Conservation (phyloP, 1,140 invertebrate species). For the Epicauta chinensis region DNA sequence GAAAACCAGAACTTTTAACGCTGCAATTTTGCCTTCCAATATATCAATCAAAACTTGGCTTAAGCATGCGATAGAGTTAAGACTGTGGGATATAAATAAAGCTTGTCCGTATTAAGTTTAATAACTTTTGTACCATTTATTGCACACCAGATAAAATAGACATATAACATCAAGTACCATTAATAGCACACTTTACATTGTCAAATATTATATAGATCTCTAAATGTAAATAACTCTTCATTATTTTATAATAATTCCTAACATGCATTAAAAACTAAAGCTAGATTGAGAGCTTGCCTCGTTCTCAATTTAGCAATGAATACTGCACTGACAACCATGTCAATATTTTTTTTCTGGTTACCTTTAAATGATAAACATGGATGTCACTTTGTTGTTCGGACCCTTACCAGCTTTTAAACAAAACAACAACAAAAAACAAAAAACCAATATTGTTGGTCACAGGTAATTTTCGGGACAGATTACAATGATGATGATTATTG, state of each 20-base stretch:
- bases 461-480: constrained; percentile 26
- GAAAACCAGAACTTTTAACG: no score
- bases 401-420: constrained; percentile 44
- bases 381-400: constrained; percentile 42
- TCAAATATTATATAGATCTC: constrained; percentile 20
- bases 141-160: constrained; percentile 29
- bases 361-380: constrained; percentile 20
- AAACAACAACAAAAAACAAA: no score
- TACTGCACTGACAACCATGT: constrained; percentile 16
- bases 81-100: no score
- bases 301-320: constrained; percentile 22
- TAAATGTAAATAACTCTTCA: neutral
- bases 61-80: no score
- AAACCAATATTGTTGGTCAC: constrained; percentile 24
- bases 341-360: no score
- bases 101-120: no score
- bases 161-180: constrained; percentile 26
- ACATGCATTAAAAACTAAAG: constrained; percentile 28
- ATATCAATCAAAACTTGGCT: no score
- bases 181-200: constrained; percentile 14
- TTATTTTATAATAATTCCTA: constrained; percentile 19
- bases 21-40: no score
- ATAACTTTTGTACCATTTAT: constrained; percentile 28
- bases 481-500: constrained; percentile 43
- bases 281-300: constrained; percentile 21